phyloP scores from a whole-genome alignment of 2,797 vertebrate species.

The Ispidina lecontei region DNA sequence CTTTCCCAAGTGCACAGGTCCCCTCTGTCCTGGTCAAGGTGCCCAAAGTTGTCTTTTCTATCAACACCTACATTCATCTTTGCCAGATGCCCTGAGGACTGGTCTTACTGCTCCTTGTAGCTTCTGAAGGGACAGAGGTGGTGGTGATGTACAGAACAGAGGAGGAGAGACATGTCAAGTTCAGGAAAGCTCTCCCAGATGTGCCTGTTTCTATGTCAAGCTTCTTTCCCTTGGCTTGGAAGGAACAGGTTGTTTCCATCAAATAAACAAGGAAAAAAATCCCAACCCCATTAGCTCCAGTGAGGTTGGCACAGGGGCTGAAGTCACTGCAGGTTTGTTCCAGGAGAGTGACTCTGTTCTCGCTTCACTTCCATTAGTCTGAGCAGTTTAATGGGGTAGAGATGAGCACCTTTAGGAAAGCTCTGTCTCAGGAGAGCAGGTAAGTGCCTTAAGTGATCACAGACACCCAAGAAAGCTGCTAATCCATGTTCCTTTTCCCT shows the following conservation, averaged over 20 bases:
- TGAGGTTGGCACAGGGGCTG: not conserved
- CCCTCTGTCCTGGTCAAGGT: not conserved
- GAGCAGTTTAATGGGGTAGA: not conserved
- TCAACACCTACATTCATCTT: not conserved
- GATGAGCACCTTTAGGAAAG: not conserved
- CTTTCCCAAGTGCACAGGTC: not conserved
- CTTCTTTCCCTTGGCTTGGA: not conserved
- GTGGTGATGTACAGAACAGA: not conserved
- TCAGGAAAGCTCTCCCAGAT: not conserved
- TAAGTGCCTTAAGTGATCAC: not conserved
- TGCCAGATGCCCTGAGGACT: not conserved
- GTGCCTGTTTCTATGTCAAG: accelerated
- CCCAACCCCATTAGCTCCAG: not conserved
- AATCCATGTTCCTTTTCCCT: not conserved
- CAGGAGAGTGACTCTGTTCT: not conserved
- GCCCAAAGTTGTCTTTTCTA: not conserved
- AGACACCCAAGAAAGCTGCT: not conserved
- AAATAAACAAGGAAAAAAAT: not conserved
- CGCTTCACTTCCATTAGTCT: accelerated
- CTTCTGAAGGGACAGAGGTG: not conserved
- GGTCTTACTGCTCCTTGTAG: not conserved
- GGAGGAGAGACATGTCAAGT: not conserved
- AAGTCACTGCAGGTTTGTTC: not conserved
- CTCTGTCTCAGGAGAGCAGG: not conserved
- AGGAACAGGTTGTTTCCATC: not conserved